Conservation (phyloP, 1,140 invertebrate genomes). For the Saxidomus purpurata region DNA sequence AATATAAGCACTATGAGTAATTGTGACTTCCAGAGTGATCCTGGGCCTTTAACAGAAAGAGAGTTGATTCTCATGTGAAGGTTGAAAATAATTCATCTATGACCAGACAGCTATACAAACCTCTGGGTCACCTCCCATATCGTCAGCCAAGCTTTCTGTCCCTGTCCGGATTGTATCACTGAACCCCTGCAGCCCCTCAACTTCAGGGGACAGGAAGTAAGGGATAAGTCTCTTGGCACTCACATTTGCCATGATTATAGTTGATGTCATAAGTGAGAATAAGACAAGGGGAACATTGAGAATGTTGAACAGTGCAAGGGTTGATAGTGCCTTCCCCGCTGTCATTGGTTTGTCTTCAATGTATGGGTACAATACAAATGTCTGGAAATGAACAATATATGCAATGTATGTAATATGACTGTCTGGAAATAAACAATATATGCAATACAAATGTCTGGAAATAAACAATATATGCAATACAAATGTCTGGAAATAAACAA, state of each 20-base stretch:
- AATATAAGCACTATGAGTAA: no score
- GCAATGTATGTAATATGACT: no score
- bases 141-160: background rate
- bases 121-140: background rate
- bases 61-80: no score
- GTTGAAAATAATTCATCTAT: no score
- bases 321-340: conserved; percentile 94
- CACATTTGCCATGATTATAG: conserved; percentile 94
- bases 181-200: conserved; percentile 86
- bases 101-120: no score
- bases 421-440: no score
- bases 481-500: no score
- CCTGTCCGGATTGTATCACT: conserved; percentile 33
- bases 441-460: conserved; percentile 85
- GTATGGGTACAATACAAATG: conserved; percentile 85
- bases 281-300: conserved; percentile 97
- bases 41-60: no score
- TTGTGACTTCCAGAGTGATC: no score
- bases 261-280: conserved; percentile 98
- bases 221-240: conserved; percentile 85
- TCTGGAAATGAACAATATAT: conserved; percentile 74
- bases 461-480: background rate
- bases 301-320: conserved; percentile 97
- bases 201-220: conserved; percentile 82
- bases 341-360: conserved; percentile 88